Conservation (phyloP, 2,797 vertebrate species). For the Pseudomugil gertrudae region DNA sequence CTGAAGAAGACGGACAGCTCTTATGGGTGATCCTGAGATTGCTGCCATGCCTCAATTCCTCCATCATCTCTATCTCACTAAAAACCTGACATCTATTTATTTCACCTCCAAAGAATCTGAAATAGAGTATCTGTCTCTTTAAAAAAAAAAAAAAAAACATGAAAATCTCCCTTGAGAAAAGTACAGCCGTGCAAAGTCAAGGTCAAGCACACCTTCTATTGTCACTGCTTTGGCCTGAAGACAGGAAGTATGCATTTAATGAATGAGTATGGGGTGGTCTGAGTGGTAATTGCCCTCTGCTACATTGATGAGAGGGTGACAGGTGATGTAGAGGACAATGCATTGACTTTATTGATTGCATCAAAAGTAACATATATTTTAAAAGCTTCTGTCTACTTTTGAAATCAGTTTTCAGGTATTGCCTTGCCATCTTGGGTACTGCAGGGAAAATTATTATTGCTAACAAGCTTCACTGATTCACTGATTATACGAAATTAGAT, state of each 20-base stretch:
- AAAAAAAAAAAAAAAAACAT: background rate
- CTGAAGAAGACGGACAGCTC: constrained; percentile 27
- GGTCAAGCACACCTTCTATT: constrained; percentile 43
- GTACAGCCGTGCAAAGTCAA: constrained; percentile 24
- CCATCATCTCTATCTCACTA: constrained; percentile 51
- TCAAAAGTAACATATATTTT: constrained; percentile 39
- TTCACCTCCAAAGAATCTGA: constrained; percentile 10
- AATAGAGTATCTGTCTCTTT: constrained; percentile 1
- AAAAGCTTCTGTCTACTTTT: constrained; percentile 20
- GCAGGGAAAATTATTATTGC: constrained; percentile 26
- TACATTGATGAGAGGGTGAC: constrained; percentile 65
- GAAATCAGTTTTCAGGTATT: constrained; percentile 14
- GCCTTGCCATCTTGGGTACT: constrained; percentile 20
- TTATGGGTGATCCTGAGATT: constrained; percentile 43
- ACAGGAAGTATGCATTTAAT: constrained; percentile 48
- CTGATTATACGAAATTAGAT: constrained; percentile 56
- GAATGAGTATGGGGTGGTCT: constrained; percentile 33
- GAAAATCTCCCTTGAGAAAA: constrained; percentile 15
- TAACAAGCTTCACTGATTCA: constrained; percentile 59
- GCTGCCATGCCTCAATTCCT: constrained; percentile 31
- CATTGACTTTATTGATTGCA: constrained; percentile 59
- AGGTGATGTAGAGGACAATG: constrained; percentile 57
- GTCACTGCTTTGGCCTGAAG: constrained; percentile 33
- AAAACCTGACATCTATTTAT: constrained; percentile 39
- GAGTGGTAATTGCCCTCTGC: constrained; percentile 49